Evolutionary conservation across 1,140 invertebrate species (phyloP), one percentile per base, ranked within the genome.

Genomic region (Nasonia giraulti): DNA sequence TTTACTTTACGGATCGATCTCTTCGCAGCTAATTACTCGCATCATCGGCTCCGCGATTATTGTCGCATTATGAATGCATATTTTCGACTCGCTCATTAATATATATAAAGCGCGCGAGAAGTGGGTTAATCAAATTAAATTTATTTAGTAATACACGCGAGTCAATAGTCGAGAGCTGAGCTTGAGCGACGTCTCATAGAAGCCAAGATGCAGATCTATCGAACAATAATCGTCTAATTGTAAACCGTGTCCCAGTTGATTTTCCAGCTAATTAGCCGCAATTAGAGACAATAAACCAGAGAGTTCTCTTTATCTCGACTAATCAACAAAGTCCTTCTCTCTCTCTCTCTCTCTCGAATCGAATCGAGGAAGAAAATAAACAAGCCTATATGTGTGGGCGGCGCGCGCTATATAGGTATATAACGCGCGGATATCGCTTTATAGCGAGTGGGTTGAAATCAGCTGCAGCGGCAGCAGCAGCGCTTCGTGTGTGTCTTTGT

Each of bases 81-180:
- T 8, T 8, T 3, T 8, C 40, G 8, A 10, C 40, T 7, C 6
- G 40, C 10, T 44, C 40, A 44, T 44, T 44, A 44, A 10, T 44
- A 44, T 44, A 27, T 27, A 27, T 27, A 17, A n/a, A 12, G 23
- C 68, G 31, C 31, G 20, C 69, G 69, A 71, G 69, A 71, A 71
- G 11, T 33, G 27, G 69, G 69, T 71, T 71, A 71, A 71, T 27
- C 69, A 33, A 71, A 33, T 62, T 71, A 33, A 71, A 71, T 71
- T 71, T 33, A 33, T 31, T 71, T 71, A 71, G 69, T 27, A 5
- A 71, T 71, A 44, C 40, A 44, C 10, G 8, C 10, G 33, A 71
- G 69, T 71, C 69, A 71, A 71, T 27, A 27, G 27, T 27, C 1
- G 27, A 27, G 27, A 27, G 27, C 27, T 27, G 27, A 27, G 27